phyloP scores from a whole-genome alignment of 1,140 invertebrate species.

The Drosophila ficusphila region DNA sequence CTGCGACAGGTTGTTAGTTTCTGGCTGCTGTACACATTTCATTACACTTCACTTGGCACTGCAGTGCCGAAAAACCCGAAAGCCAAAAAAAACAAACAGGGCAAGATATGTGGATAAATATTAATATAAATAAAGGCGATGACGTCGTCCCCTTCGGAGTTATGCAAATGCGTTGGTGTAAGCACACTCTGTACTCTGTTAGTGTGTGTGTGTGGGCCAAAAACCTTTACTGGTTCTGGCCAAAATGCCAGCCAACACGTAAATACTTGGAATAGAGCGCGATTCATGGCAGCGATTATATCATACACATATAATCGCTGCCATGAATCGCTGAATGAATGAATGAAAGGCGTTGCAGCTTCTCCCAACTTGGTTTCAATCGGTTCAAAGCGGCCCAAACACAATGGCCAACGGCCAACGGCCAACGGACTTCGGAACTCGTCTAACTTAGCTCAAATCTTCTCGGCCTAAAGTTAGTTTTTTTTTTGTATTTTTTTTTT shows the following conservation, averaged over 20 bases:
- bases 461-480: constrained; percentile 28
- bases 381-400: constrained; percentile 3
- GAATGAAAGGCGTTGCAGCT: constrained; percentile 67
- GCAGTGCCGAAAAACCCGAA: constrained; percentile 30
- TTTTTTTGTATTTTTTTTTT: constrained; percentile 2
- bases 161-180: constrained; percentile 44
- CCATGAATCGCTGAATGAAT: constrained; percentile 73
- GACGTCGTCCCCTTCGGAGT: constrained; percentile 36
- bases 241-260: constrained; percentile 76
- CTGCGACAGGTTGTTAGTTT: constrained; percentile 77
- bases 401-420: constrained; percentile 36
- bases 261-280: constrained; percentile 9
- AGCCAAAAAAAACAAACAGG: constrained; percentile 35
- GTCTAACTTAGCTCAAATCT: constrained; percentile 43
- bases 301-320: constrained; percentile 77
- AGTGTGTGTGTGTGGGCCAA: constrained; percentile 47
- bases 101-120: constrained; percentile 26
- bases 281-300: too few relatives aligned
- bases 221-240: constrained; percentile 62
- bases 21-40: constrained; percentile 68
- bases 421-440: constrained; percentile 25
- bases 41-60: constrained; percentile 65
- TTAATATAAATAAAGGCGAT: constrained; percentile 46
- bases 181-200: neutral
- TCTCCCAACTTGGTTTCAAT: constrained; percentile 40